Percentiles rank a stretch among this genome's conserved stretches.
phyloP scores from a whole-genome alignment of 2,888 invertebrate genomes.

The Chrysolina haemoptera region DNA sequence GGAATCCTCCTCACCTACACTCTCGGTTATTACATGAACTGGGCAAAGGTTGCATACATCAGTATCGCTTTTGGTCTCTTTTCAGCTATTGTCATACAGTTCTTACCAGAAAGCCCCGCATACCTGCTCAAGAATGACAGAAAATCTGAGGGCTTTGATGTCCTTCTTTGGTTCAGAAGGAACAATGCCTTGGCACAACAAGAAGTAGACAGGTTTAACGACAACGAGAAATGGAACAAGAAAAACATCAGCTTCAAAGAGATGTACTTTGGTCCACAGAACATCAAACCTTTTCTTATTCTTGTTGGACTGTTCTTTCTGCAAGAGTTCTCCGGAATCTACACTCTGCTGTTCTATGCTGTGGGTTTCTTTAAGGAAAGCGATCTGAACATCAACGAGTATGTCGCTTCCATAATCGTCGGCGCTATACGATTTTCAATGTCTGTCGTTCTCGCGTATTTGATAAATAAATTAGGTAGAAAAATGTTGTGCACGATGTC shows the following conservation, averaged over 20 bases:
- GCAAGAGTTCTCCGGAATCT: conserved; percentile 83
- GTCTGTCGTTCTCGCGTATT: conserved; percentile 78
- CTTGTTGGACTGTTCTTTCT: conserved; percentile 78
- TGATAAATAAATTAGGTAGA: conserved; percentile 78
- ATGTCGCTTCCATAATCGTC: conserved; percentile 80
- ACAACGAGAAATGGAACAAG: conserved; percentile 49
- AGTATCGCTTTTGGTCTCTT: conserved; percentile 74
- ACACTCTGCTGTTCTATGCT: conserved; percentile 81
- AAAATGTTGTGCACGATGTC: conserved; percentile 77
- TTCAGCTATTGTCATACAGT: conserved; percentile 74
- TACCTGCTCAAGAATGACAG: conserved; percentile 76
- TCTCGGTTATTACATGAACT: conserved; percentile 77
- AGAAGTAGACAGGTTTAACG: conserved; percentile 72
- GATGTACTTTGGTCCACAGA: conserved; percentile 71
- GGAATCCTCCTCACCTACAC: conserved; percentile 81
- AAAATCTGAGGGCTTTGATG: conserved; percentile 73
- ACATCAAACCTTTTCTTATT: conserved; percentile 79
- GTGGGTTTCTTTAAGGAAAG: conserved; percentile 81
- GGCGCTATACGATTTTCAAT: conserved; percentile 78
- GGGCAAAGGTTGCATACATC: conserved; percentile 78
- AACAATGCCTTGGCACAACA: conserved; percentile 76
- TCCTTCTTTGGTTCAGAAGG: conserved; percentile 78
- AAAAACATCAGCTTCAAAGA: conserved; percentile 53
- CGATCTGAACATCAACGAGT: conserved; percentile 76
- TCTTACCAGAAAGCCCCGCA: conserved; percentile 80